Percentiles rank a stretch among this genome's conserved stretches.
Conservation (phyloP, 2,888 invertebrate species). For the Ptychoptera contaminata region DNA sequence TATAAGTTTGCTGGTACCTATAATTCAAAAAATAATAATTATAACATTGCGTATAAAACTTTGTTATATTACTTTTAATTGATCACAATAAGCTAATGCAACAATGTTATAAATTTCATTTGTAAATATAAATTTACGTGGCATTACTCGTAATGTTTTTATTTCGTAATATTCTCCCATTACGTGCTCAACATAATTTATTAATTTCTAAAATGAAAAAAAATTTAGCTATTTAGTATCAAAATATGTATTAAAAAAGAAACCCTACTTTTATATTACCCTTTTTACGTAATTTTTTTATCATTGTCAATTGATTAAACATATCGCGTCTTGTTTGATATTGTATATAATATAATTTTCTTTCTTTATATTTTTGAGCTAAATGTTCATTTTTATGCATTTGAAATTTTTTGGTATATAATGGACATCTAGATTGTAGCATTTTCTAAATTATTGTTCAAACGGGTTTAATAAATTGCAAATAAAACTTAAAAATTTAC, state of each 20-base stretch:
- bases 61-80: constrained; percentile 1
- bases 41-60: no score
- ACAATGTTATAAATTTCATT: constrained; percentile 19
- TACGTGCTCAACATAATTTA: constrained; percentile 13
- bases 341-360: constrained; percentile 19
- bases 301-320: constrained; percentile 17
- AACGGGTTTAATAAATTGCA: no score
- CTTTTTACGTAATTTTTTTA: constrained; percentile 15
- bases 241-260: background rate
- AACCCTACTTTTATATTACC: constrained; percentile 15
- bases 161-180: constrained; percentile 16
- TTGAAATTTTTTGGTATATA: constrained; percentile 18
- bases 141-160: constrained; percentile 17
- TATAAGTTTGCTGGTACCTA: constrained; percentile 11
- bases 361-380: constrained; percentile 15
- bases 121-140: constrained; percentile 17
- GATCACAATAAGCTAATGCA: constrained; percentile 14
- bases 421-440: constrained; percentile 22
- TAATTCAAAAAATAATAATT: background rate
- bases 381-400: constrained; percentile 17
- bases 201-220: constrained; percentile 11
- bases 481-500: constrained; percentile 1
- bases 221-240: no score
- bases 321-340: constrained; percentile 23
- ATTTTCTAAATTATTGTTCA: constrained; percentile 22